A percentile compares a stretch with the other conserved stretches of the same genome.
These are phyloP conservation scores for Callyntrura sp. DNA, from an alignment of 2,888 invertebrate genomes.

Conservation along the genomic window DNA sequence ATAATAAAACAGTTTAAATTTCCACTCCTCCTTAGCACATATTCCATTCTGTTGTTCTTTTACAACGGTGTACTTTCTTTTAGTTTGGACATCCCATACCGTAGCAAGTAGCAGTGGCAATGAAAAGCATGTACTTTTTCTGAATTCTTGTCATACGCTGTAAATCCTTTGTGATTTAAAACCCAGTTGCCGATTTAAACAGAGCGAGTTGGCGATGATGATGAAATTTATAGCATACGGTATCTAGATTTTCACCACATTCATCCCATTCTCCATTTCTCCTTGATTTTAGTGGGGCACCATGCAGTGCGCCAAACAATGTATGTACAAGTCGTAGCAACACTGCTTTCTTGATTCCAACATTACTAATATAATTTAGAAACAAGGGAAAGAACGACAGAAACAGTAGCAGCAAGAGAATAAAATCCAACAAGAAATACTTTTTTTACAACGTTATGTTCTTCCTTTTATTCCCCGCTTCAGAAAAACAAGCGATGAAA, in stretches of 20 bases:
- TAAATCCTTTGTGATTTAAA: slow-evolving; percentile 71
- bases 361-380: slow-evolving; percentile 65
- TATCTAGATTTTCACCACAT: too few relatives aligned
- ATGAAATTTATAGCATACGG: slow-evolving; percentile 14
- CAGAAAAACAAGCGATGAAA: slow-evolving; percentile 27
- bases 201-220: neutral
- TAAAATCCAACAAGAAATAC: slow-evolving; percentile 9
- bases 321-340: neutral
- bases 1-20: too few relatives aligned
- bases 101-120: neutral
- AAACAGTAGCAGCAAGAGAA: slow-evolving; percentile 13
- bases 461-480: slow-evolving; percentile 13
- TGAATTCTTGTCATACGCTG: slow-evolving; percentile 50
- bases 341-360: slow-evolving; percentile 56
- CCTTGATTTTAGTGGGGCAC: neutral
- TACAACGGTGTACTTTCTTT: too few relatives aligned
- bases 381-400: slow-evolving; percentile 31
- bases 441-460: slow-evolving; percentile 45
- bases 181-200: slow-evolving; percentile 61
- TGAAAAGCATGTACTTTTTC: slow-evolving; percentile 55
- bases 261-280: too few relatives aligned
- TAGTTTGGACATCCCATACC: too few relatives aligned
- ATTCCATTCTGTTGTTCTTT: too few relatives aligned
- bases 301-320: neutral
- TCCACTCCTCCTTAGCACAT: too few relatives aligned